A percentile compares a stretch with the other conserved stretches of the same genome.
Evolutionary conservation across 64 coral and sea anemone genomes (phyloP).

Genomic region (Porites australiensis): DNA sequence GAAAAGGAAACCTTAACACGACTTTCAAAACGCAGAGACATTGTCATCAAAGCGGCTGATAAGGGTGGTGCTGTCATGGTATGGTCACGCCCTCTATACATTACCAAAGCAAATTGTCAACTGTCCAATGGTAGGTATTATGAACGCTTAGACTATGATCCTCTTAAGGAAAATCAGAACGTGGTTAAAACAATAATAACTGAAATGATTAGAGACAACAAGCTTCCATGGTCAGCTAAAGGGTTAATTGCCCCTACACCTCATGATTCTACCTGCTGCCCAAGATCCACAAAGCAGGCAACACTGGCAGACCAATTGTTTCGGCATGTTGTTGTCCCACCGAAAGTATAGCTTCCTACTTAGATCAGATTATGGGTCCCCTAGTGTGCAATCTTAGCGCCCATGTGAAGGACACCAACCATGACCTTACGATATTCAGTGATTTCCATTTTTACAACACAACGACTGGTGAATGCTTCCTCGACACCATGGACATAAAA

Average conservation of each 20-base stretch:
- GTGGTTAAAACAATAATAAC: not conserved
- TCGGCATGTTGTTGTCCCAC: constrained; percentile 47
- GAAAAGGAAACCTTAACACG: too few species aligned
- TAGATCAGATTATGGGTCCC: not conserved
- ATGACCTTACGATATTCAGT: too few species aligned
- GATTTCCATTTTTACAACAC: too few species aligned
- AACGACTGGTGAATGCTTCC: too few species aligned
- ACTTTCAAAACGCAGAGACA: too few species aligned
- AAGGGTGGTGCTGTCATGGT: not conserved
- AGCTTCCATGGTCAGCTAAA: not conserved
- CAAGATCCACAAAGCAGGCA: constrained; percentile 58
- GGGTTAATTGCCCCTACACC: not conserved
- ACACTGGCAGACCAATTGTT: constrained; percentile 61
- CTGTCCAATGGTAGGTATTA: not conserved
- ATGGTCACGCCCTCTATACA: not conserved
- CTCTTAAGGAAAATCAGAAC: not conserved
- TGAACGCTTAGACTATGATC: not conserved
- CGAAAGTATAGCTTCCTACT: constrained; percentile 9
- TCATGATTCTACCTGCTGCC: constrained; percentile 38
- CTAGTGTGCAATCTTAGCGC: not conserved
- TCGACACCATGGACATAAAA: too few species aligned
- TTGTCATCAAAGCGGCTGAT: not conserved
- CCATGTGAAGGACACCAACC: constrained; percentile 50
- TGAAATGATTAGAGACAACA: not conserved
- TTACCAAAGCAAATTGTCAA: not conserved